Evolutionary conservation across 2,888 invertebrate genomes (phyloP).

Genomic region (Tortrix viridana): DNA sequence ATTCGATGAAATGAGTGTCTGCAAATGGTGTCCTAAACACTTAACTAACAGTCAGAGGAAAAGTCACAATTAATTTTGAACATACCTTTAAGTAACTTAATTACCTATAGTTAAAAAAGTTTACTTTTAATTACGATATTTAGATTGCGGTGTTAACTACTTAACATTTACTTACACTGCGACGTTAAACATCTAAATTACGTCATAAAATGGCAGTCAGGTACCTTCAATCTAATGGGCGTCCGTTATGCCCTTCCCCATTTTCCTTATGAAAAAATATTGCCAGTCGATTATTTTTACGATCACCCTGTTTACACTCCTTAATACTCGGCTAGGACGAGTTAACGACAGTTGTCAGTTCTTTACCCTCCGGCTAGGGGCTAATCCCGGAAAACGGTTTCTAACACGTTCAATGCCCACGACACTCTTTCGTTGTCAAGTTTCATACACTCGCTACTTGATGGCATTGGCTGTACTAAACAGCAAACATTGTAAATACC

Average conservation of each 20-base stretch:
- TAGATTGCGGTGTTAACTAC: too few relatives aligned
- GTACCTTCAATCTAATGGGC: not conserved
- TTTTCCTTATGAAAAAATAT: conserved; percentile 32
- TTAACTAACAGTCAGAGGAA: too few relatives aligned
- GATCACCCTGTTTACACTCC: conserved; percentile 73
- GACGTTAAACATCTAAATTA: too few relatives aligned
- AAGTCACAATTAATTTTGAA: too few relatives aligned
- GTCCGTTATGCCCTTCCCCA: not conserved
- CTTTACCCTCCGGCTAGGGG: conserved; percentile 67
- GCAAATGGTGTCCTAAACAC: too few relatives aligned
- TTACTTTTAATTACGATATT: too few relatives aligned
- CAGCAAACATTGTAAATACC: conserved; percentile 11
- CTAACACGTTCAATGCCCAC: conserved; percentile 47
- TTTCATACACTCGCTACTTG: too few relatives aligned
- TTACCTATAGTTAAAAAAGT: too few relatives aligned
- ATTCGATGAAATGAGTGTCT: too few relatives aligned
- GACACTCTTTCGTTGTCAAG: too few relatives aligned
- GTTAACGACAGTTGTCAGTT: conserved; percentile 80
- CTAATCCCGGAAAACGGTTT: conserved; percentile 61
- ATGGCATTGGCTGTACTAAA: not conserved
- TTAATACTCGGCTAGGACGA: conserved; percentile 71
- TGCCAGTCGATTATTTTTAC: conserved; percentile 52
- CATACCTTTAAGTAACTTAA: too few relatives aligned
- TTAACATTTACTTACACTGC: too few relatives aligned
- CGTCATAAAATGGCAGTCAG: not conserved